Evolutionary conservation across 2,113 vertebrate genomes (phyloP).

Genomic region (Dendropsophus ebraccatus): DNA sequence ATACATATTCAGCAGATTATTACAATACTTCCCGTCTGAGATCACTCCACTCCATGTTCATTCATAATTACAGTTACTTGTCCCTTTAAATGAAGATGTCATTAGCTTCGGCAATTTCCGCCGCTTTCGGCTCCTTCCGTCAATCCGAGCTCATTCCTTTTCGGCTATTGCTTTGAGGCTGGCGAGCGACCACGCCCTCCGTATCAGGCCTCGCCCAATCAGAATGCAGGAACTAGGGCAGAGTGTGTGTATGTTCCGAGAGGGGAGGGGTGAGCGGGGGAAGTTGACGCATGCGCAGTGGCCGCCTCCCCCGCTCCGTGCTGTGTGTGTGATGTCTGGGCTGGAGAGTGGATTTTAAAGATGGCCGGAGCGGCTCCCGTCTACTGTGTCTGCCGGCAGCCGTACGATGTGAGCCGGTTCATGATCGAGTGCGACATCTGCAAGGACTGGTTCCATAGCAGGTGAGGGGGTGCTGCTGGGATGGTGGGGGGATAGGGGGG

Average conservation of each 20-base stretch:
- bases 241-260: constrained; percentile 17
- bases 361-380: constrained; percentile 84
- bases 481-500: background rate
- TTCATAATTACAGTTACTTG: background rate
- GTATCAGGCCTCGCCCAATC: background rate
- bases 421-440: constrained; percentile 98
- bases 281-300: background rate
- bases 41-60: background rate
- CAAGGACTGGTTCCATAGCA: constrained; percentile 99
- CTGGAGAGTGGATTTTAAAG: constrained; percentile 75
- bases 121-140: constrained; percentile 12
- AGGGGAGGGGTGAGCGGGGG: background rate
- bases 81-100: constrained; percentile 34
- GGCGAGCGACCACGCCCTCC: background rate
- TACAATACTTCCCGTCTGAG: no score
- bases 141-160: background rate
- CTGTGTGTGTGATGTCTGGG: constrained; percentile 56
- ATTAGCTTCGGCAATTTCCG: constrained; percentile 29
- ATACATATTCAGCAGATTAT: no score
- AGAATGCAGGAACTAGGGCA: constrained; percentile 48
- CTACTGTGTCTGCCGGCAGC: constrained; percentile 97
- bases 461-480: constrained; percentile 71
- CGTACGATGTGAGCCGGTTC: constrained; percentile 96
- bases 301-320: background rate
- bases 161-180: constrained; percentile 21